Conservation (phyloP, 2,113 vertebrate species). For the Lampris incognitus region DNA sequence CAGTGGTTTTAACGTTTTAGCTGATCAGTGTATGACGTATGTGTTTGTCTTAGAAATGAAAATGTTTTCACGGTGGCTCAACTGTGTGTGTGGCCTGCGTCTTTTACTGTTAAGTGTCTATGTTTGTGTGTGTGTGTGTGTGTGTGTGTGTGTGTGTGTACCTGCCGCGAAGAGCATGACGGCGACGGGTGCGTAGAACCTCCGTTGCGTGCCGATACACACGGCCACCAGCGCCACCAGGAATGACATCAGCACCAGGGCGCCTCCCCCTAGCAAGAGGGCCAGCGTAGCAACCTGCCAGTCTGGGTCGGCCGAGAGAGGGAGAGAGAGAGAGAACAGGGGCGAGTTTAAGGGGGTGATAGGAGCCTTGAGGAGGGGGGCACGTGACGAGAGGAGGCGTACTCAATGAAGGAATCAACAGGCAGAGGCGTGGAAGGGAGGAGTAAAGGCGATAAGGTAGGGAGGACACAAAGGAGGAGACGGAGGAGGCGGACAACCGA, state of each 20-base stretch:
- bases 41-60: too few relatives aligned
- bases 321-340: not conserved
- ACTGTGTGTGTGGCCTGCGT: too few relatives aligned
- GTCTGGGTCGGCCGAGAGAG: conserved; percentile 75
- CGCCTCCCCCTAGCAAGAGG: conserved; percentile 92
- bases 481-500: too few relatives aligned
- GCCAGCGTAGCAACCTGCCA: conserved; percentile 97
- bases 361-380: too few relatives aligned
- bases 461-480: not conserved
- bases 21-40: too few relatives aligned
- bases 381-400: not conserved
- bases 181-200: conserved; percentile 94
- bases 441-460: not conserved
- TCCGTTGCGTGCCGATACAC: conserved; percentile 92
- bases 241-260: conserved; percentile 95
- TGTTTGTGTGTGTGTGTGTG: not conserved
- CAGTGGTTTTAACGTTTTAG: too few relatives aligned
- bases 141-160: conserved; percentile 71
- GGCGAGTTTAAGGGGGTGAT: not conserved
- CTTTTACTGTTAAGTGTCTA: not conserved
- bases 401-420: too few relatives aligned
- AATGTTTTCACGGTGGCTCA: too few relatives aligned
- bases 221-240: conserved; percentile 95
- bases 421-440: too few relatives aligned
- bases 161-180: conserved; percentile 98